Conservation (phyloP, 2,113 vertebrate species). For the Cynocephalus volans region DNA sequence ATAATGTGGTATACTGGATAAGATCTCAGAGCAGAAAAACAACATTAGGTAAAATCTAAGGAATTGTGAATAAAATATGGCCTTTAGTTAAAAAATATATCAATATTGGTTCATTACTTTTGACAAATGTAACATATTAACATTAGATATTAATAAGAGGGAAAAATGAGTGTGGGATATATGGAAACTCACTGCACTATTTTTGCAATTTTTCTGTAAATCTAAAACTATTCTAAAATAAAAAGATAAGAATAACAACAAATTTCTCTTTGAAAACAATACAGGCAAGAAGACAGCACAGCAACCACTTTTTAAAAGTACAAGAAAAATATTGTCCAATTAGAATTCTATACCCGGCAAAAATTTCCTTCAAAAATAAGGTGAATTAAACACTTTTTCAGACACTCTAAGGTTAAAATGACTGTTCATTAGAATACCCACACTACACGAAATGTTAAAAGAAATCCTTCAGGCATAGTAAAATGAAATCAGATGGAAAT, state of each 20-base stretch:
- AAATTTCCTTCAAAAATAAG: constrained; percentile 1
- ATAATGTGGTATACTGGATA: neutral
- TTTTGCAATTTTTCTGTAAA: neutral
- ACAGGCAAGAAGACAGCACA: neutral
- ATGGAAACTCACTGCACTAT: neutral
- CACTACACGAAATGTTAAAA: neutral
- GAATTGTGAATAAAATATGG: neutral
- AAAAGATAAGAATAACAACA: neutral
- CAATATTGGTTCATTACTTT: neutral
- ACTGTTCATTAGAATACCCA: neutral
- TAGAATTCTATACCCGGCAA: neutral
- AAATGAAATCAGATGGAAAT: neutral
- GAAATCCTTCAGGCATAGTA: neutral
- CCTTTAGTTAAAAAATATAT: neutral
- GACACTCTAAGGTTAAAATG: neutral
- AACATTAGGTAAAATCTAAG: neutral
- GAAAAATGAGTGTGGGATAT: neutral
- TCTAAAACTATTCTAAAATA: neutral
- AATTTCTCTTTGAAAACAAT: neutral
- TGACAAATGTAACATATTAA: neutral
- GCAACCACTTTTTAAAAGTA: neutral
- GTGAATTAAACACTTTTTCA: neutral
- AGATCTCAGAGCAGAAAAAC: neutral
- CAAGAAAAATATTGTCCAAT: neutral
- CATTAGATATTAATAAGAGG: neutral